These are phyloP conservation scores for Gortyna flavago DNA, from an alignment of 2,888 invertebrate species.

Conservation along the genomic window DNA sequence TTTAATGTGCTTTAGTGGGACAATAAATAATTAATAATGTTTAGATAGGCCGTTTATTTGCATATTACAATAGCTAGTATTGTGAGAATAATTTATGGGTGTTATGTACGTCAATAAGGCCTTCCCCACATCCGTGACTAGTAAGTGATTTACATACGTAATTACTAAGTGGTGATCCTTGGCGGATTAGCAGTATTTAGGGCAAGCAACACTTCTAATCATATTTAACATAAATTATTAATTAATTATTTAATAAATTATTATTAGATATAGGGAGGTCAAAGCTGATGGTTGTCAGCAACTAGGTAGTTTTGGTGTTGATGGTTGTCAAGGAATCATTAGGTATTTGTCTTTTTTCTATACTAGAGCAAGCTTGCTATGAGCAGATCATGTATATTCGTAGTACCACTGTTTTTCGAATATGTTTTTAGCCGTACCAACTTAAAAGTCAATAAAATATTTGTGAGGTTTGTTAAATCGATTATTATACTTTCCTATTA, in stretches of 20 bases:
- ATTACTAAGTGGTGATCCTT: conserved; percentile 32
- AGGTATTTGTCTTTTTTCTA: not conserved
- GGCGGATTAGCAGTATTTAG: conserved; percentile 21
- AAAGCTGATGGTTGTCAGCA: not conserved
- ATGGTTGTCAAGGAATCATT: not conserved
- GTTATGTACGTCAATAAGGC: conserved; percentile 23
- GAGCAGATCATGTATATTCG: not conserved
- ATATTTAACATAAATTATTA: conserved; percentile 22
- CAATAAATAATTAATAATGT: conserved; percentile 32
- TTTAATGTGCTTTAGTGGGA: conserved; percentile 1
- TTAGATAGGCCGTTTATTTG: conserved; percentile 35
- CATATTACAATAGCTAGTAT: conserved; percentile 11
- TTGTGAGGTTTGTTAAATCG: not conserved
- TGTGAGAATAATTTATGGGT: conserved; percentile 38
- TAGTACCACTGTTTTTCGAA: not conserved
- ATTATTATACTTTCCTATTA: not conserved
- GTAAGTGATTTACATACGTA: conserved; percentile 40
- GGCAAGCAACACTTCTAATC: conserved; percentile 18
- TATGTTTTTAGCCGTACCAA: not conserved
- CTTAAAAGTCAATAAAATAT: not conserved
- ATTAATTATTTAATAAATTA: too few species aligned
- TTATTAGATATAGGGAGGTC: not conserved
- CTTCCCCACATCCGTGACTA: conserved; percentile 24
- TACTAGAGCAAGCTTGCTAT: not conserved
- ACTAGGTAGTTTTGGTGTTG: not conserved